phyloP scores from a whole-genome alignment of 2,113 vertebrate genomes.

The Serinus canaria region DNA sequence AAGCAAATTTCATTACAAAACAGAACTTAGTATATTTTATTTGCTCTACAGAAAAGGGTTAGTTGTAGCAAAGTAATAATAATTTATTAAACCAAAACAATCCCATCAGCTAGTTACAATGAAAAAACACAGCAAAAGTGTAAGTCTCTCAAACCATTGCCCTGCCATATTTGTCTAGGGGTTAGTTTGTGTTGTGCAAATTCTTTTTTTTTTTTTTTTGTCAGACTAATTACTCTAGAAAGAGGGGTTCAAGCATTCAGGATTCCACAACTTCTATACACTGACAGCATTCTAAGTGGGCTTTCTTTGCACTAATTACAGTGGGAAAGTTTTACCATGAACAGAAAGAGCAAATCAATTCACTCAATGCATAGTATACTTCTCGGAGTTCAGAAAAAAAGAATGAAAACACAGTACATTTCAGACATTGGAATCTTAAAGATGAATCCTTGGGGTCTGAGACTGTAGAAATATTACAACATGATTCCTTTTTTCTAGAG shows the following conservation, averaged over 20 bases:
- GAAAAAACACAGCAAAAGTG: constrained; percentile 54
- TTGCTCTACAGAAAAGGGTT: constrained; percentile 68
- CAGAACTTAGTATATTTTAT: constrained; percentile 67
- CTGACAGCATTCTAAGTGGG: constrained; percentile 60
- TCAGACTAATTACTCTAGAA: constrained; percentile 36
- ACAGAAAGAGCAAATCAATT: constrained; percentile 66
- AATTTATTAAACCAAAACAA: constrained; percentile 30
- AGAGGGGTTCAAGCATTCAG: constrained; percentile 74
- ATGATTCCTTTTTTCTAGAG: constrained; percentile 55
- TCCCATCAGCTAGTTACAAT: constrained; percentile 27
- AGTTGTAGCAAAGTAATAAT: constrained; percentile 57
- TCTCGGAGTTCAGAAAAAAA: constrained; percentile 45
- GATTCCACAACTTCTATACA: constrained; percentile 67
- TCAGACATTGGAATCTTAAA: constrained; percentile 64
- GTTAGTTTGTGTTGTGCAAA: constrained; percentile 60
- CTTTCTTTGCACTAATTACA: constrained; percentile 63
- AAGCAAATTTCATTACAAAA: constrained; percentile 74
- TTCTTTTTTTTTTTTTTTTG: background rate
- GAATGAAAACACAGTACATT: constrained; percentile 53
- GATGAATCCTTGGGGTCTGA: constrained; percentile 66
- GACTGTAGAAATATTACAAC: constrained; percentile 76
- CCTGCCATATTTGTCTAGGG: background rate
- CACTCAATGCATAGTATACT: constrained; percentile 75
- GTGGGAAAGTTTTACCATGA: constrained; percentile 62
- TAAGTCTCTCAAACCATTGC: constrained; percentile 43